Conservation (phyloP, 2,888 invertebrate genomes). For the Perdita meconis region DNA sequence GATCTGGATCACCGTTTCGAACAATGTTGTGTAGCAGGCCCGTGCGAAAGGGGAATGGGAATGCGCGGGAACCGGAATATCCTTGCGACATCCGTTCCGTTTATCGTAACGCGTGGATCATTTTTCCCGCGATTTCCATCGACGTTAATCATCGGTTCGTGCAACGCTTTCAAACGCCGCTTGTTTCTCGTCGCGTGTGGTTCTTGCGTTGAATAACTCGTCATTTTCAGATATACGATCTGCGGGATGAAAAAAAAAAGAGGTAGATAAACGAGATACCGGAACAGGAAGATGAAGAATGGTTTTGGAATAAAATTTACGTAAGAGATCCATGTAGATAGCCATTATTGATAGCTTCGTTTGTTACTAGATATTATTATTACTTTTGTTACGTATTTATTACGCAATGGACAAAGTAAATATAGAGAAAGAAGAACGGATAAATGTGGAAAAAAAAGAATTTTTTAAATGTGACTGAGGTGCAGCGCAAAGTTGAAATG, state of each 20-base stretch:
- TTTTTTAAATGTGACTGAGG: too few species aligned
- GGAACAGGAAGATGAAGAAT: too few species aligned
- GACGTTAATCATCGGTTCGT: conserved; percentile 32
- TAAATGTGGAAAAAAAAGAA: too few species aligned
- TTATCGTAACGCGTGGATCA: conserved; percentile 30
- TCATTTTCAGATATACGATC: background rate
- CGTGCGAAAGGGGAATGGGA: conserved; percentile 51
- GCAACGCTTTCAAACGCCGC: conserved; percentile 27
- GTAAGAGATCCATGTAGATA: too few species aligned
- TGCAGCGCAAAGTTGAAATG: too few species aligned
- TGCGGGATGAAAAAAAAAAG: background rate
- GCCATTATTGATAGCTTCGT: too few species aligned
- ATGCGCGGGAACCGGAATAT: conserved; percentile 52
- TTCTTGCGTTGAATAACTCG: background rate
- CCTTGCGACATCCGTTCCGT: conserved; percentile 45
- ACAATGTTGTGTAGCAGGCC: conserved; percentile 33
- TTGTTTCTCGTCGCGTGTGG: conserved; percentile 14
- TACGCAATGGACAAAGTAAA: too few species aligned
- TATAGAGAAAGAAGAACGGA: too few species aligned
- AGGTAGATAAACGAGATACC: too few species aligned
- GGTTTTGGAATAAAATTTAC: too few species aligned
- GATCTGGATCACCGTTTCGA: conserved; percentile 42
- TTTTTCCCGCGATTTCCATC: conserved; percentile 59
- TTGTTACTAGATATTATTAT: too few species aligned
- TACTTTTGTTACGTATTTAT: too few species aligned